A percentile compares a stretch with the other conserved stretches of the same genome.
Evolutionary conservation across 1,140 invertebrate genomes (phyloP).

Genomic region (Zaprionus camerounensis): DNA sequence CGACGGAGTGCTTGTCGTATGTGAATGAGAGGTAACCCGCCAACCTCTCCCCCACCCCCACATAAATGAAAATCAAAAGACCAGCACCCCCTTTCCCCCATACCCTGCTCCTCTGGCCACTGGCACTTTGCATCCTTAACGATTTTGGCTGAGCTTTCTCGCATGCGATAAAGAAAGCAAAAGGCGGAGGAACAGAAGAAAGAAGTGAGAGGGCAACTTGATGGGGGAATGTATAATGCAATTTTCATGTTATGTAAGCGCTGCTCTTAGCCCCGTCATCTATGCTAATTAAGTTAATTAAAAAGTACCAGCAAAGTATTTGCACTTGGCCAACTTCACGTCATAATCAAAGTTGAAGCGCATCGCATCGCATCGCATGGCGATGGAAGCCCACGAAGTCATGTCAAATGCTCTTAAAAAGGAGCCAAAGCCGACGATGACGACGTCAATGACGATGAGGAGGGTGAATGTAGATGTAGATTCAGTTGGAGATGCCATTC

Average conservation of each 20-base stretch:
- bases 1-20: conserved; percentile 3
- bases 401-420: conserved; percentile 82
- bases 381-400: conserved; percentile 75
- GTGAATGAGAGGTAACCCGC: conserved; percentile 16
- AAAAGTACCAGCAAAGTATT: conserved; percentile 82
- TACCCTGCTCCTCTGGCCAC: too few relatives aligned
- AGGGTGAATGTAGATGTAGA: background rate
- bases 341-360: conserved; percentile 80
- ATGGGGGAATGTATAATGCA: conserved; percentile 61
- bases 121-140: conserved; percentile 1
- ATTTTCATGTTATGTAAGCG: conserved; percentile 80
- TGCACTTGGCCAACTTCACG: conserved; percentile 81
- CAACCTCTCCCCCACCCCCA: background rate
- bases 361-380: conserved; percentile 53
- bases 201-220: background rate
- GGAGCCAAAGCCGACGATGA: conserved; percentile 37
- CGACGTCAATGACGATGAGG: conserved; percentile 14
- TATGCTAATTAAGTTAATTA: conserved; percentile 82
- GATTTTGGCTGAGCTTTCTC: conserved; percentile 30
- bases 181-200: conserved; percentile 6
- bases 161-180: conserved; percentile 17
- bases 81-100: conserved; percentile 15
- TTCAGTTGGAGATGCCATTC: conserved; percentile 39
- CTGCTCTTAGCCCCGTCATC: conserved; percentile 75
- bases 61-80: conserved; percentile 39